phyloP scores from a whole-genome alignment of 2,113 vertebrate genomes.

The Coturnix japonica region DNA sequence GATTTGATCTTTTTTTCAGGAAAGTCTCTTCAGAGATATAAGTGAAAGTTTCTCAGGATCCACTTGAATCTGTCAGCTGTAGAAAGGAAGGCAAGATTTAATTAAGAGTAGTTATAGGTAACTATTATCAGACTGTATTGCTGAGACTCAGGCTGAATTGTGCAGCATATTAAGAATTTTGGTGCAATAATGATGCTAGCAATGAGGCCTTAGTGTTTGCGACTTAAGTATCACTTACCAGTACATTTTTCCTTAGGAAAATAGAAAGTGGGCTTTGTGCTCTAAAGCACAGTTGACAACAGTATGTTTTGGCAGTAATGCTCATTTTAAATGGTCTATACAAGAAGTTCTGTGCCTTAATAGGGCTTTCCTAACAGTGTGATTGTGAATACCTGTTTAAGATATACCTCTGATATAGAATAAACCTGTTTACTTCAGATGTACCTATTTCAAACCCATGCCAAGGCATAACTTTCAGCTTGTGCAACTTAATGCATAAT shows the following conservation, averaged over 20 bases:
- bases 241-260: background rate
- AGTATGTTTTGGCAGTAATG: background rate
- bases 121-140: background rate
- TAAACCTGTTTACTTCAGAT: background rate
- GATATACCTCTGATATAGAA: background rate
- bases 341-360: background rate
- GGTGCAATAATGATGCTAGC: background rate
- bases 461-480: background rate
- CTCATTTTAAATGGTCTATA: background rate
- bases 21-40: background rate
- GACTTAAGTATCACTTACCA: background rate
- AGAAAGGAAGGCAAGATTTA: background rate
- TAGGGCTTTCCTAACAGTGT: background rate
- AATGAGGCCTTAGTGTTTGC: background rate
- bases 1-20: background rate
- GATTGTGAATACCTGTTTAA: background rate
- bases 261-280: background rate
- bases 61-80: background rate
- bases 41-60: background rate
- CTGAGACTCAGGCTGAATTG: background rate
- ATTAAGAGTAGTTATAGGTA: background rate
- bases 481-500: background rate
- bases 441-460: background rate
- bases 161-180: background rate
- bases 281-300: background rate